Evolutionary conservation across 2,888 invertebrate species (phyloP).

Genomic region (Leptura quadrifasciata): DNA sequence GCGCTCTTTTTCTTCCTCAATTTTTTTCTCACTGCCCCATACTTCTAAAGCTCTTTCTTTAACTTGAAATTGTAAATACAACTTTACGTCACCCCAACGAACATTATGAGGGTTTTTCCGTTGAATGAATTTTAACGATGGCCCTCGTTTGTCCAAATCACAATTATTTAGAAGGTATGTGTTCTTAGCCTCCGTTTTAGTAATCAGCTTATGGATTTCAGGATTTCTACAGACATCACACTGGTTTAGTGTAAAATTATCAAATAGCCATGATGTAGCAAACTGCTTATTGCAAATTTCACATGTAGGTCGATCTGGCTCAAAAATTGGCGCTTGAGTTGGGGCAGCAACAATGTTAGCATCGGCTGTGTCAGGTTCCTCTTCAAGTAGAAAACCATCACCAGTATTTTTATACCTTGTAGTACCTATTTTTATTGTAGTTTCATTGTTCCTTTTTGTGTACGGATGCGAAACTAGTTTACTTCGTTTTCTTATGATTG

Average conservation of each 20-base stretch:
- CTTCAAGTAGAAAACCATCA: slow-evolving; percentile 89
- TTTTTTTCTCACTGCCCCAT: slow-evolving; percentile 87
- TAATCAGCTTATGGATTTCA: slow-evolving; percentile 88
- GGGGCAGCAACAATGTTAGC: slow-evolving; percentile 49
- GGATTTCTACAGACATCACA: slow-evolving; percentile 87
- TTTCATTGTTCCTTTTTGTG: slow-evolving; percentile 75
- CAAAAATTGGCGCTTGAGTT: slow-evolving; percentile 74
- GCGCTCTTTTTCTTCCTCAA: slow-evolving; percentile 83
- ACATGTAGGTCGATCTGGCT: slow-evolving; percentile 77
- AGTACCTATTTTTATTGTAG: slow-evolving; percentile 79
- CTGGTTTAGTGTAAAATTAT: slow-evolving; percentile 82
- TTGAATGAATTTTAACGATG: slow-evolving; percentile 86
- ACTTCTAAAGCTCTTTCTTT: slow-evolving; percentile 87
- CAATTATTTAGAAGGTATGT: slow-evolving; percentile 93
- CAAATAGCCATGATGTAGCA: slow-evolving; percentile 85
- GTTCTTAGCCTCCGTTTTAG: slow-evolving; percentile 94
- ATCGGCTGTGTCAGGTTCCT: slow-evolving; percentile 74
- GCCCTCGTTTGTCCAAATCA: slow-evolving; percentile 93
- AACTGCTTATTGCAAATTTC: slow-evolving; percentile 81
- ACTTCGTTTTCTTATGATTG: slow-evolving; percentile 78
- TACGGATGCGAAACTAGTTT: slow-evolving; percentile 78
- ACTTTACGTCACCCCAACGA: slow-evolving; percentile 96
- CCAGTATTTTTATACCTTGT: slow-evolving; percentile 85
- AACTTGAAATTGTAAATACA: slow-evolving; percentile 91
- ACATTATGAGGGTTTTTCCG: slow-evolving; percentile 96